These are phyloP conservation scores for Dicranocentrus wangi DNA, from an alignment of 2,888 invertebrate species.

Conservation along the genomic window DNA sequence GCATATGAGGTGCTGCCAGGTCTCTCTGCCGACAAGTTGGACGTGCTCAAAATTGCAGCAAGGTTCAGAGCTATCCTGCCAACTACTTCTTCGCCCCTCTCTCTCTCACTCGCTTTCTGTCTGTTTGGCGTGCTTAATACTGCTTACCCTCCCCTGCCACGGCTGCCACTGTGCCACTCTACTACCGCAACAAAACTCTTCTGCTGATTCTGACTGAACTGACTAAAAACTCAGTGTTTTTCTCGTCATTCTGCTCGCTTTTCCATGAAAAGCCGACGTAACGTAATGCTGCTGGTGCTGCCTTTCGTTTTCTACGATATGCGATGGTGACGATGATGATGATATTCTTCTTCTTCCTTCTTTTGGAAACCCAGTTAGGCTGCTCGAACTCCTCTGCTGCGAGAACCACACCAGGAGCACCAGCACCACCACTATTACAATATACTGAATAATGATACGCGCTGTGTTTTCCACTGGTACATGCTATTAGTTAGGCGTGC, in stretches of 20 bases:
- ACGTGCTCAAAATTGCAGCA: too few relatives aligned
- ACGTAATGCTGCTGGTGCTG: not conserved
- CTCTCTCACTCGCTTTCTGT: too few relatives aligned
- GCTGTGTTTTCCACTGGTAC: conserved; percentile 30
- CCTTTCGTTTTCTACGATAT: not conserved
- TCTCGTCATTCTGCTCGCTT: conserved; percentile 27
- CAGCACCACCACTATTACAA: not conserved
- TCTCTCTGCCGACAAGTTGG: too few relatives aligned
- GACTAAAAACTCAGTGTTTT: conserved; percentile 39
- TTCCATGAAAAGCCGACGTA: conserved; percentile 6
- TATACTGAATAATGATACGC: not conserved
- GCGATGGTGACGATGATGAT: too few relatives aligned
- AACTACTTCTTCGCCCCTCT: too few relatives aligned
- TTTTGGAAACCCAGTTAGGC: not conserved
- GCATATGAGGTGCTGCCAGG: too few relatives aligned
- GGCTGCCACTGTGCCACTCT: too few relatives aligned
- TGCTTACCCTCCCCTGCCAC: too few relatives aligned
- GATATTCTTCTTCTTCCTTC: too few relatives aligned
- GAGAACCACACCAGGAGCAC: not conserved
- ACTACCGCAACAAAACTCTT: conserved; percentile 37
- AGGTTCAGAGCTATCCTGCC: too few relatives aligned
- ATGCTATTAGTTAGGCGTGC: conserved; percentile 6
- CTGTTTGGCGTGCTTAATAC: too few relatives aligned
- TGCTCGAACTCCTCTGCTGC: not conserved
- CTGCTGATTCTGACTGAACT: conserved; percentile 41